phyloP scores from a whole-genome alignment of 1,140 invertebrate genomes.

The Neodiprion pinetum region DNA sequence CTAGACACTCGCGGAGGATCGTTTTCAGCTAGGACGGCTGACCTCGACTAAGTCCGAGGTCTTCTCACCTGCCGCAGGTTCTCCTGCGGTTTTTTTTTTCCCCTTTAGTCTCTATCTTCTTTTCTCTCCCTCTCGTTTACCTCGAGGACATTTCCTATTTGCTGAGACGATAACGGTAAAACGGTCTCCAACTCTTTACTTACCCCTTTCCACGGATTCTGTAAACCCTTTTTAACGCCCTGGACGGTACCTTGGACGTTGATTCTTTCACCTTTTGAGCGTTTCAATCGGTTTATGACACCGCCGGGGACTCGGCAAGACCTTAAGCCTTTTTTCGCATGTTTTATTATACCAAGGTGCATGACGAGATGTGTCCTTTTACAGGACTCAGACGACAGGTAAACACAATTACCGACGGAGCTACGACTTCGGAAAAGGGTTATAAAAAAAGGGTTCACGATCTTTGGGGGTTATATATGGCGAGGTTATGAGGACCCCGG shows the following conservation, averaged over 20 bases:
- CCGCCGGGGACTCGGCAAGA: constrained; percentile 27
- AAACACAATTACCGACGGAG: constrained; percentile 14
- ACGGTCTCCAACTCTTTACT: constrained; percentile 18
- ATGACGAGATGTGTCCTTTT: constrained; percentile 30
- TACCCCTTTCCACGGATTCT: neutral
- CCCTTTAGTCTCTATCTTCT: no score
- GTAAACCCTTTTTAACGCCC: constrained; percentile 12
- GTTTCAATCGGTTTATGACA: constrained; percentile 48
- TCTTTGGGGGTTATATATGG: constrained; percentile 8
- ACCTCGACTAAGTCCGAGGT: constrained; percentile 4
- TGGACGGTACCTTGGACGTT: neutral
- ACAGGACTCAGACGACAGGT: neutral
- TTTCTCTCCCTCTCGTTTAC: no score
- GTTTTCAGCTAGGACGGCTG: neutral
- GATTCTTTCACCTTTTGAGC: neutral
- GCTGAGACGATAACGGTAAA: constrained; percentile 17
- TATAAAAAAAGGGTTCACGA: constrained; percentile 40
- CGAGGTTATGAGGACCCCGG: neutral
- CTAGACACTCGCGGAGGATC: no score
- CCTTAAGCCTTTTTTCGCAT: constrained; percentile 26
- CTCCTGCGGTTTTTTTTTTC: no score
- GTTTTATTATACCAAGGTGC: constrained; percentile 47
- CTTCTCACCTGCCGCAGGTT: neutral
- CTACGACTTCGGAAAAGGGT: constrained; percentile 37
- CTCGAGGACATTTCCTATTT: constrained; percentile 16